Conservation (phyloP, 2,888 invertebrate genomes). For the Nymphalis polychloros region DNA sequence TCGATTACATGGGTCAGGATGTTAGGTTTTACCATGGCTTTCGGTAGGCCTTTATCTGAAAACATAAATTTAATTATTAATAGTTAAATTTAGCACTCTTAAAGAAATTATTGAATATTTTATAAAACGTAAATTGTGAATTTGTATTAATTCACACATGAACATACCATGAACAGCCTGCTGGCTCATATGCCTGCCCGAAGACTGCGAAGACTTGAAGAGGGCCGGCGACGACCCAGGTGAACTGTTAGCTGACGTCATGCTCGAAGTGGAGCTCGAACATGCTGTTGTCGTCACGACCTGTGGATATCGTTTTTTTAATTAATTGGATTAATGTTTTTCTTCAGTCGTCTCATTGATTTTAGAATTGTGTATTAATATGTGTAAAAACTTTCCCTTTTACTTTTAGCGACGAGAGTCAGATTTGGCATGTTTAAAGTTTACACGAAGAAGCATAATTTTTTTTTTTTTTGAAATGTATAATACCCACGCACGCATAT, state of each 20-base stretch:
- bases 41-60: conserved; percentile 85
- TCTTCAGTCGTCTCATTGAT: too few species aligned
- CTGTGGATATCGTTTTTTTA: conserved; percentile 45
- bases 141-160: background rate
- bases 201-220: conserved; percentile 60
- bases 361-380: too few species aligned
- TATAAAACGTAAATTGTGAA: too few species aligned
- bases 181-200: conserved; percentile 60
- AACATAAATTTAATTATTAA: conserved; percentile 9
- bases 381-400: too few species aligned
- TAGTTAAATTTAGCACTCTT: too few species aligned
- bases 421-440: too few species aligned
- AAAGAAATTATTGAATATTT: too few species aligned
- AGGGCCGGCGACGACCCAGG: conserved; percentile 45
- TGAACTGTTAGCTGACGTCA: conserved; percentile 50
- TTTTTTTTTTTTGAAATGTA: too few species aligned
- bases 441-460: too few species aligned
- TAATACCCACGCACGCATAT: too few species aligned
- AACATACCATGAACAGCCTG: conserved; percentile 57
- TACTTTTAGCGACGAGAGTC: too few species aligned
- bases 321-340: background rate
- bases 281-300: conserved; percentile 64
- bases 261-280: conserved; percentile 55
- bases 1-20: conserved; percentile 98
- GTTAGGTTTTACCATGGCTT: conserved; percentile 97